Evolutionary conservation across 2,797 vertebrate genomes (phyloP).

Genomic region (Adrianichthys oophorus): DNA sequence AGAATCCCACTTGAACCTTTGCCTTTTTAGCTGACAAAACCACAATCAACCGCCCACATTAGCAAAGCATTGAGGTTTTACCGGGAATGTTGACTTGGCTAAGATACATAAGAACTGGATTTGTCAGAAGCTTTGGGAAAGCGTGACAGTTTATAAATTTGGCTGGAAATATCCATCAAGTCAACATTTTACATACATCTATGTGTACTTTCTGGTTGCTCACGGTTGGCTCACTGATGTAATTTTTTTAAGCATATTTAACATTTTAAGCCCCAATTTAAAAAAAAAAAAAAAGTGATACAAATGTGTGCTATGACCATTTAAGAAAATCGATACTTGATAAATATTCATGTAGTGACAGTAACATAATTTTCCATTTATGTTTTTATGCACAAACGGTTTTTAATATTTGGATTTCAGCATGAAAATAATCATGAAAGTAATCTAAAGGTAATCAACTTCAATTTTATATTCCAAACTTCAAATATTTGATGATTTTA

Average conservation of each 20-base stretch:
- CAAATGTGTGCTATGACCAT: too few species aligned
- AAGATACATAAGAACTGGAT: conserved; percentile 1
- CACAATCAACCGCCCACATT: conserved; percentile 6
- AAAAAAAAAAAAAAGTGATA: too few species aligned
- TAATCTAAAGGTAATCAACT: too few species aligned
- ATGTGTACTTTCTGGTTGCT: conserved; percentile 18
- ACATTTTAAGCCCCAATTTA: neutral
- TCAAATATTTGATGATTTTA: too few species aligned
- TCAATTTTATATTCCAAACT: too few species aligned
- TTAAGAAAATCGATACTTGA: too few species aligned
- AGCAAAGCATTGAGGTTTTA: conserved; percentile 21
- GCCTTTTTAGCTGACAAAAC: conserved; percentile 17
- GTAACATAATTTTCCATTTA: neutral
- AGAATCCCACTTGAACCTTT: conserved; percentile 23
- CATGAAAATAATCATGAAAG: too few species aligned
- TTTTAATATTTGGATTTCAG: too few species aligned
- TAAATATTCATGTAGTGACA: neutral
- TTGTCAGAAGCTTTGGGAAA: conserved; percentile 1
- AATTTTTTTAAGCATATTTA: neutral
- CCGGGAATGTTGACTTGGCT: conserved; percentile 29
- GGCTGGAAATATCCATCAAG: conserved; percentile 37
- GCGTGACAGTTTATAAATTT: conserved; percentile 3
- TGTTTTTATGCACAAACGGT: too few species aligned
- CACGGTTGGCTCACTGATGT: neutral
- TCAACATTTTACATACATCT: conserved; percentile 33